Evolutionary conservation across 2,797 vertebrate species (phyloP), one percentile per base, ranked within the genome.

Genomic region (Spatula clypeata): DNA sequence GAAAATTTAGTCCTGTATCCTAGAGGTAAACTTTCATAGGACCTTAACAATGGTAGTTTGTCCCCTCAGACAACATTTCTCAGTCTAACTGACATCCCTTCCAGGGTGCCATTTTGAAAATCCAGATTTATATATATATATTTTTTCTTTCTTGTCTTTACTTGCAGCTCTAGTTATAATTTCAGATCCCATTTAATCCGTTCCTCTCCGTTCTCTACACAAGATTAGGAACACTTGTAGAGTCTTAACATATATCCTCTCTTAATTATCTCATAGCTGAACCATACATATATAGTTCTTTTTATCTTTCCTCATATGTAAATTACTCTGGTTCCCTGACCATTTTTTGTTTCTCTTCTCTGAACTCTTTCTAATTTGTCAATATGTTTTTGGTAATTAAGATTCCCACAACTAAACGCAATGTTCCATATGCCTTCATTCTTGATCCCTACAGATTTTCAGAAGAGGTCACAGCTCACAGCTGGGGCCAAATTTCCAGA

Each of bases 331-430:
- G 65, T 96, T 80, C 94, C 94, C 76, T 95, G 94, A 81, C 71
- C 93, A 95, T 94, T 95, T 95, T 89, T 89, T 93, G 85, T 90
- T 96, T 93, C 83, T 93, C 66, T 91, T 95, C 93, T 96, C 93
- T 96, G 94, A 95, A 95, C 85, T 88, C 79, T 69, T 38, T 88
- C 92, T 96, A 94, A 95, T 95, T 97, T 96, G 89, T 96, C 96
- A 96, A 95, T 97, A 96, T 97, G 88, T 73, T 95, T 94, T 88
- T 92, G 42, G 81, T 93, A 97, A 97, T 97, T 96, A 97, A 61
- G 80, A 72, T 89, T 93, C 83, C 77, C 0, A 0, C 47, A 93
- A 84, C 83, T 80, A 88, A 94, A 80, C 72, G 64, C 67, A 79
- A 10, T 42, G 67, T 79, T 93, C 92, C 79, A 55, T 80, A 49